Percentiles rank a stretch among this genome's conserved stretches.
phyloP scores from a whole-genome alignment of 2,888 invertebrate genomes.

The Oscheius sp. region DNA sequence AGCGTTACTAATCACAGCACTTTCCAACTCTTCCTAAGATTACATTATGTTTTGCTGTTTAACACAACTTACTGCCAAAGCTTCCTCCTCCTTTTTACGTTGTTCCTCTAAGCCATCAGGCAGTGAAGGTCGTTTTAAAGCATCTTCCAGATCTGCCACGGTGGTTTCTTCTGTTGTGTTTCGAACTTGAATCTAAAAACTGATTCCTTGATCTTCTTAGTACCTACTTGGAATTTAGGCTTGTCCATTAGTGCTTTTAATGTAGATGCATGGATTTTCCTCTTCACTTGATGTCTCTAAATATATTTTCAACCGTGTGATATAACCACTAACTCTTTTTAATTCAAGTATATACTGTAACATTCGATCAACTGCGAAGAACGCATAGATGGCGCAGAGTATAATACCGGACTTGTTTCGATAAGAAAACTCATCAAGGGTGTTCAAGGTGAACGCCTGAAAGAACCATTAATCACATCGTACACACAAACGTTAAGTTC shows the following conservation, averaged over 20 bases:
- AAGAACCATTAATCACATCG: not conserved
- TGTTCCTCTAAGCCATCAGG: not conserved
- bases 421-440: conserved; percentile 59
- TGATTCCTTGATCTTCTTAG: not conserved
- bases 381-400: conserved; percentile 60
- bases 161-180: conserved; percentile 31
- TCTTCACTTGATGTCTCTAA: conserved; percentile 43
- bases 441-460: conserved; percentile 62
- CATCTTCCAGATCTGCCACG: conserved; percentile 7
- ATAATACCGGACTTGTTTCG: conserved; percentile 62
- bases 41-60: not conserved
- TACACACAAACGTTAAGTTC: not conserved
- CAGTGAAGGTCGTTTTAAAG: not conserved
- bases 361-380: conserved; percentile 65
- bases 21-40: conserved; percentile 61
- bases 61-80: conserved; percentile 32
- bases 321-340: conserved; percentile 45
- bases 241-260: conserved; percentile 50
- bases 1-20: conserved; percentile 60
- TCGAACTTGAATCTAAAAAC: conserved; percentile 9
- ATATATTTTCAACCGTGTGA: not conserved
- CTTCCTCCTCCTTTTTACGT: conserved; percentile 43
- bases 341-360: conserved; percentile 62
- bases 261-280: conserved; percentile 55
- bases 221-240: conserved; percentile 29